Base-by-base conservation (phyloP, 2,113 vertebrate species). In the Coptodon bakossiorum region DNA sequence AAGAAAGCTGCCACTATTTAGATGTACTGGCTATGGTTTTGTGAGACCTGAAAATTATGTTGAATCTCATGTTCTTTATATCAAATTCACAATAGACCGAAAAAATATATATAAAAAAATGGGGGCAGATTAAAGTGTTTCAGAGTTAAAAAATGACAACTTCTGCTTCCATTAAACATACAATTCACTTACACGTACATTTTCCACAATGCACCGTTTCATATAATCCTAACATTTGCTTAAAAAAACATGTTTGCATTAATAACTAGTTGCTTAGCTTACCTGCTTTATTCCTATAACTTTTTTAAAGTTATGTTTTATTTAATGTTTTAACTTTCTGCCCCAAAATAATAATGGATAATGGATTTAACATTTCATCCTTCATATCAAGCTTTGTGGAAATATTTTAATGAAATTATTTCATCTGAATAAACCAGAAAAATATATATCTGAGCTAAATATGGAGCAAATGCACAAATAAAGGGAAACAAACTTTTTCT, bases 21-120 rank as follows among this genome's bases (percentile, higher is more conserved):
- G 68, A 27, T 76, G 24, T 48, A 48, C 14, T 2, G 40, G 14
- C 4, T 48, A 17, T 76, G 40, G 40, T 45, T 76, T 48, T 27
- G 8, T 2, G 68, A 29, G 38, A 24, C 3, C 14, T 27, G 68
- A 73, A 73, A 73, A 17, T 73, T 27, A 27, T 17, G 1, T 40
- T 43, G 66, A 40, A 71, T 76, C 29, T 48, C 1, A 29, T 24
- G 0, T 48, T 76, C 13, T 48, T 76, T 76, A 76, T 48, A 48
- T 48, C 9, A 48, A 76, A 76, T 19, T 76, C 14, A 17, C 11
- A 19, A 48, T 0, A 17, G 68, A 73, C 22, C 48, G 24, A 45
- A 73, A 27, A 66, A 7, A 73, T 0, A 10, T 0, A 19, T 11
- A 10, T 0, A 11, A 5, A 16, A 66, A 43, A 45, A 73, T 27